These are phyloP conservation scores for Oreotragus oreotragus DNA, from an alignment of 2,113 vertebrate species.

Conservation along the genomic window DNA sequence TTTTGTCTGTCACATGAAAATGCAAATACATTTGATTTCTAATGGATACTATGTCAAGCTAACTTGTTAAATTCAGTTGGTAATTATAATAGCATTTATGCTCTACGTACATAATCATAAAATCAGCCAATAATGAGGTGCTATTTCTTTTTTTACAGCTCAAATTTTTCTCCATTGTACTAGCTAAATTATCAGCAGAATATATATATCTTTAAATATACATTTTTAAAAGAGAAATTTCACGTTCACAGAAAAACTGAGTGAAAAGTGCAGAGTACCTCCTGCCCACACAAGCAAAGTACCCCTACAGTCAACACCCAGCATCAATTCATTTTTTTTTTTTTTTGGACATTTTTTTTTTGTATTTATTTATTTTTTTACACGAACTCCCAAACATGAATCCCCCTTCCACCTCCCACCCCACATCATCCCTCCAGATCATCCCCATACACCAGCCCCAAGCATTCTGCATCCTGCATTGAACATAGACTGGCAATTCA, in stretches of 20 bases:
- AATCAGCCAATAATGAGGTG: not conserved
- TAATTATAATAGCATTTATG: not conserved
- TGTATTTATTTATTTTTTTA: no score
- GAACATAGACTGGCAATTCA: no score
- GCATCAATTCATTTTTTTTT: not conserved
- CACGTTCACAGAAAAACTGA: not conserved
- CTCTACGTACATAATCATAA: not conserved
- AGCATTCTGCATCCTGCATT: no score
- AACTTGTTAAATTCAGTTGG: not conserved
- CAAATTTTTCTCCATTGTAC: not conserved
- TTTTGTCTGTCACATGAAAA: not conserved
- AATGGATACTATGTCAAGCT: not conserved
- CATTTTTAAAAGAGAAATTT: not conserved
- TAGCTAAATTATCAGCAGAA: not conserved
- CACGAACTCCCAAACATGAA: no score
- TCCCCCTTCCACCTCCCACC: no score
- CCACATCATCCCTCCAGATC: no score
- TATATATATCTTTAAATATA: not conserved
- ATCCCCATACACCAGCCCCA: no score
- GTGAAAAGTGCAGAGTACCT: not conserved
- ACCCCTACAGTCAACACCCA: not conserved
- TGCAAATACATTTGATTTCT: not conserved
- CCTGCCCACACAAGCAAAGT: not conserved
- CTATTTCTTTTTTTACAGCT: not conserved
- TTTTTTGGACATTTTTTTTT: no score